These are phyloP conservation scores for Drosophila lutescens DNA, from an alignment of 2,888 invertebrate species.

Conservation along the genomic window DNA sequence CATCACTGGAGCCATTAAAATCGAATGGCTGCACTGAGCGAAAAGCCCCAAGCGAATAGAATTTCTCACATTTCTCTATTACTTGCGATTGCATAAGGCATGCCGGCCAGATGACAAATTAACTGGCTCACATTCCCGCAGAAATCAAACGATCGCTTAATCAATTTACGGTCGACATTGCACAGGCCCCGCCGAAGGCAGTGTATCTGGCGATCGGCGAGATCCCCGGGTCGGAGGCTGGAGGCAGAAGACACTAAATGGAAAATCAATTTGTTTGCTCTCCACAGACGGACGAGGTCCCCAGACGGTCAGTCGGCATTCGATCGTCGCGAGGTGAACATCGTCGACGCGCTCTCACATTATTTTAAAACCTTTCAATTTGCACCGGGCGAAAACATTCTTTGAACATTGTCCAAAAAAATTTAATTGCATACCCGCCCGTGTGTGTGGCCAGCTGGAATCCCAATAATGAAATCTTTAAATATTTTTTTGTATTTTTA, in stretches of 20 bases:
- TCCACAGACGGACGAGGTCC: slow-evolving; percentile 47
- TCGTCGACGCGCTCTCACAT: slow-evolving; percentile 25
- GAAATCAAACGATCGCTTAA: slow-evolving; percentile 62
- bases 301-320: slow-evolving; percentile 59
- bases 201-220: slow-evolving; percentile 49
- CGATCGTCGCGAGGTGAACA: slow-evolving; percentile 52
- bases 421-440: slow-evolving; percentile 32
- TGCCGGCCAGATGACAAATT: slow-evolving; percentile 29
- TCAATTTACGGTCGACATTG: slow-evolving; percentile 52
- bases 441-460: slow-evolving; percentile 25
- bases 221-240: slow-evolving; percentile 19
- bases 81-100: slow-evolving; percentile 40
- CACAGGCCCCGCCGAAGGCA: slow-evolving; percentile 25
- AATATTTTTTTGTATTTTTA: slow-evolving; percentile 2
- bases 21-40: slow-evolving; percentile 56
- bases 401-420: slow-evolving; percentile 13
- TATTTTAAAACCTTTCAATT: too few species aligned
- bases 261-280: slow-evolving; percentile 71
- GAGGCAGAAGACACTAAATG: slow-evolving; percentile 55
- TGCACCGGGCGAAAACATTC: slow-evolving; percentile 23
- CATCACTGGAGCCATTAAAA: slow-evolving; percentile 24
- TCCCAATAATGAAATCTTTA: slow-evolving; percentile 11
- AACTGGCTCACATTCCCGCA: slow-evolving; percentile 37
- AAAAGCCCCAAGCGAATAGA: slow-evolving; percentile 22
- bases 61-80: neutral